Evolutionary conservation across 2,888 invertebrate genomes (phyloP).

Genomic region (Hypselothyrea guttata): DNA sequence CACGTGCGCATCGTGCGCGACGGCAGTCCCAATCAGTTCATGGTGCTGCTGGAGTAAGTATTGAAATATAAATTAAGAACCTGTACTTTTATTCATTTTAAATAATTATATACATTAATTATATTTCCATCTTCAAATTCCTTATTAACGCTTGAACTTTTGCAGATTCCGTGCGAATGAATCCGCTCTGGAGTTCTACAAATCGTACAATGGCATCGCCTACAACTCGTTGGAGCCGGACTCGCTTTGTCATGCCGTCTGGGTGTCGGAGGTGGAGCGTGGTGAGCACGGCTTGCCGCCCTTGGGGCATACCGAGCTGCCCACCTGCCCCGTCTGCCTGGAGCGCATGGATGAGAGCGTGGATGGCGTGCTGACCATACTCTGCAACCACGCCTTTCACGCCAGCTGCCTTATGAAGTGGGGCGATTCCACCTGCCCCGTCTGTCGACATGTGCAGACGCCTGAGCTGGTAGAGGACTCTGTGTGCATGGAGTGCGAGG

Average conservation of each 20-base stretch:
- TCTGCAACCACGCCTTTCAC: constrained; percentile 99
- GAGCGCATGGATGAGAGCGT: constrained; percentile 99
- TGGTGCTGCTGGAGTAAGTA: constrained; percentile 94
- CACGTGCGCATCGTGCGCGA: constrained; percentile 95
- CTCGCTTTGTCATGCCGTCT: constrained; percentile 95
- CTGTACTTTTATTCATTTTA: too few species aligned
- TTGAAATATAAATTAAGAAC: too few species aligned
- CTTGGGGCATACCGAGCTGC: constrained; percentile 94
- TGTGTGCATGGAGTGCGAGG: constrained; percentile 85
- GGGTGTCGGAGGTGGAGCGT: constrained; percentile 96
- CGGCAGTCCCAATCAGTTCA: constrained; percentile 97
- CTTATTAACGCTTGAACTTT: constrained; percentile 26
- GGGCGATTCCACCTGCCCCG: constrained; percentile 98
- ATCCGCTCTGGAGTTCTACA: constrained; percentile 95
- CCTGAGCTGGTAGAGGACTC: constrained; percentile 84
- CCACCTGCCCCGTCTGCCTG: constrained; percentile 91
- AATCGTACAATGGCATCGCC: constrained; percentile 94
- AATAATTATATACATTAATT: too few species aligned
- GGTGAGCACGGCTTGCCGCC: constrained; percentile 89
- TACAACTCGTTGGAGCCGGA: constrained; percentile 97
- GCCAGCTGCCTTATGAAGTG: constrained; percentile 97
- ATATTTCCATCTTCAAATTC: too few species aligned
- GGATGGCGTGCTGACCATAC: constrained; percentile 97
- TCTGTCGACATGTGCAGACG: constrained; percentile 90
- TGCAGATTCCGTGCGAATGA: constrained; percentile 87